phyloP scores from a whole-genome alignment of 2,797 vertebrate genomes.

The Parotocinclus haroldoi region DNA sequence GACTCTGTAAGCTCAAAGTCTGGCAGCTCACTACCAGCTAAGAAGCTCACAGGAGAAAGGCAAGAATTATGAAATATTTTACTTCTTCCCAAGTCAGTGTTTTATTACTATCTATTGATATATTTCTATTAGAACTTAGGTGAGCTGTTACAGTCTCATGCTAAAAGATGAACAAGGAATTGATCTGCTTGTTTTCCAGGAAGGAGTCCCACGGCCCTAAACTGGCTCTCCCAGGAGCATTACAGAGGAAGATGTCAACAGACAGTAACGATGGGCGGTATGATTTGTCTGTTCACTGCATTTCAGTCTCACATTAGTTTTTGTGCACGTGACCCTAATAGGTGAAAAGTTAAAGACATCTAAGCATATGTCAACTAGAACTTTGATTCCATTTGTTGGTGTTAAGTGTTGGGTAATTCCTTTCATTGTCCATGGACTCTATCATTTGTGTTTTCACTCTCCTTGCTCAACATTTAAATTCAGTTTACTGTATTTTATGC shows the following conservation, averaged over 20 bases:
- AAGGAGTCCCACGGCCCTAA: conserved; percentile 68
- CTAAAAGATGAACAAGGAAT: not conserved
- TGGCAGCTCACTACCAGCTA: conserved; percentile 63
- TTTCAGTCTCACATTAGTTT: too few species aligned
- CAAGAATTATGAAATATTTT: conserved; percentile 49
- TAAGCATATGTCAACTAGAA: too few species aligned
- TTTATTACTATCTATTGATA: not conserved
- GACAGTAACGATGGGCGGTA: conserved; percentile 65
- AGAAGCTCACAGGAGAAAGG: conserved; percentile 77
- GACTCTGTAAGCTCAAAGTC: conserved; percentile 79
- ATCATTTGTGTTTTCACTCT: too few species aligned
- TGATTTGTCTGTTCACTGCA: not conserved
- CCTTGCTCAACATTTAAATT: too few species aligned
- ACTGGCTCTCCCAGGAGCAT: conserved; percentile 50
- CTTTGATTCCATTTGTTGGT: too few species aligned
- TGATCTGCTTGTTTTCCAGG: conserved; percentile 48
- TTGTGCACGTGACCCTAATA: too few species aligned
- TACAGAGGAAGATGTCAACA: conserved; percentile 67
- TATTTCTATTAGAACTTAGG: not conserved
- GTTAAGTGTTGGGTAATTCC: too few species aligned
- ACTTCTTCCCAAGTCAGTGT: too few species aligned
- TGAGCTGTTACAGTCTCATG: too few species aligned
- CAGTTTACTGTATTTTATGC: too few species aligned
- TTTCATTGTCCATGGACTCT: too few species aligned
- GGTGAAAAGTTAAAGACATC: too few species aligned